Evolutionary conservation across 2,113 vertebrate species (phyloP).

Genomic region (Boulengeromyrus knoepffleri): DNA sequence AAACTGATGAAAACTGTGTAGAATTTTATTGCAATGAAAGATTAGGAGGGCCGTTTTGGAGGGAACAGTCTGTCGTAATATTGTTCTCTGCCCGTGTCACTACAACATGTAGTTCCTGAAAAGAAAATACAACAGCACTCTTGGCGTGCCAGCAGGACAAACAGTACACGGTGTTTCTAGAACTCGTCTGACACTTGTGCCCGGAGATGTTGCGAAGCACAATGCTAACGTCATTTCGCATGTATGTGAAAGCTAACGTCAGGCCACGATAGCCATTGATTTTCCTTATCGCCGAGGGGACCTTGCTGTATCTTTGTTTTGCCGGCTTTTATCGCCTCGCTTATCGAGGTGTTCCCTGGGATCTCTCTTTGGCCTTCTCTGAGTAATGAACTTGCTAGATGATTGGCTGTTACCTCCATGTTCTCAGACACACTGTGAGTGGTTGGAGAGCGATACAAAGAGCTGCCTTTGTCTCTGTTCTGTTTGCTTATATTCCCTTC

Average conservation of each 20-base stretch:
- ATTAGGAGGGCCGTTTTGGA: not conserved
- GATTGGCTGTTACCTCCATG: not conserved
- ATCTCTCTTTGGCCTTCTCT: not conserved
- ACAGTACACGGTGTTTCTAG: not conserved
- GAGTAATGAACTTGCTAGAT: not conserved
- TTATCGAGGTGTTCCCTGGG: not conserved
- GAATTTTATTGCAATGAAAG: not conserved
- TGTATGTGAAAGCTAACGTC: not conserved
- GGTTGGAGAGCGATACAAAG: not conserved
- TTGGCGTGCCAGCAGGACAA: not conserved
- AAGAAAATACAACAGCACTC: not conserved
- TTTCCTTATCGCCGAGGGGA: not conserved
- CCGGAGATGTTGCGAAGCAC: not conserved
- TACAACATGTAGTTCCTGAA: not conserved
- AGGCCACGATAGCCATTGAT: not conserved
- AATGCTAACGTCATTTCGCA: not conserved
- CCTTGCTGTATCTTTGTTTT: not conserved
- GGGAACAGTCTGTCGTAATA: not conserved
- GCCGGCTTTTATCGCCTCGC: not conserved
- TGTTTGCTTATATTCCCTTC: not conserved
- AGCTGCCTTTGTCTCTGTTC: not conserved
- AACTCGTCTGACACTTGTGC: not conserved
- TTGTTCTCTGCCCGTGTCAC: not conserved
- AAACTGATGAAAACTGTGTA: not conserved
- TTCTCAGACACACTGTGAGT: not conserved